Evolutionary conservation across 2,113 vertebrate species (phyloP), one percentile per base, ranked within the genome.

Genomic region (Caretta caretta): DNA sequence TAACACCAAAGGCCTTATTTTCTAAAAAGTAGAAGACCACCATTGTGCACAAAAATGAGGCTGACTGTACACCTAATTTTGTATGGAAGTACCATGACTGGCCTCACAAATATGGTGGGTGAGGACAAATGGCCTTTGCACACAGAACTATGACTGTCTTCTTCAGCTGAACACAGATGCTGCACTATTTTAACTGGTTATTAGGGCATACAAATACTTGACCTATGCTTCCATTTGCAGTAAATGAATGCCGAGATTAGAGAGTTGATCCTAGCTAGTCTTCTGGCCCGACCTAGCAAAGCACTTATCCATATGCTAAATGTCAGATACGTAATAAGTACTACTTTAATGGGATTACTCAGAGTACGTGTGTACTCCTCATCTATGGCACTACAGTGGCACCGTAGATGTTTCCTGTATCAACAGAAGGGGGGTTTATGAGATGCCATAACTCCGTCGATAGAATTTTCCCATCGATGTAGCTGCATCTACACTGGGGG

Each of bases 211-310:
- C 8, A 79, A 1, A 11, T 8, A 79, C 51, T 89, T 93, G 86
- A 86, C 89, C 1, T 84, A 49, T 94, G 51, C 35, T 35, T 54
- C 86, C 86, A 5, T 22, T 46, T 20, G 31, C 35, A 38, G 65
- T 19, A n/a, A 69, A 69, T 38, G 35, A 69, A 38, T 72, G 1
- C 2, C 27, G 1, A 0, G 0, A 49, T 46, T n/a, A 54, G 86
- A 84, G 10, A 8, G 1, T 4, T 10, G 10, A 79, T 57, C 24
- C 78, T 10, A 72, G 27, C 46, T 19, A 85, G 51, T 8, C 24
- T 83, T 1, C 29, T 65, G 38, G 1, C 3, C 54, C 20, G 6
- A 59, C 3, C 3, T 29, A 91, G 69, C 90, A 88, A 88, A 84
- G 8, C 57, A 27, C 27, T 59, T 59, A 59, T 59, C 57, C 10